Evolutionary conservation across 2,888 invertebrate species (phyloP).

Genomic region (Schizotus pectinicornis): DNA sequence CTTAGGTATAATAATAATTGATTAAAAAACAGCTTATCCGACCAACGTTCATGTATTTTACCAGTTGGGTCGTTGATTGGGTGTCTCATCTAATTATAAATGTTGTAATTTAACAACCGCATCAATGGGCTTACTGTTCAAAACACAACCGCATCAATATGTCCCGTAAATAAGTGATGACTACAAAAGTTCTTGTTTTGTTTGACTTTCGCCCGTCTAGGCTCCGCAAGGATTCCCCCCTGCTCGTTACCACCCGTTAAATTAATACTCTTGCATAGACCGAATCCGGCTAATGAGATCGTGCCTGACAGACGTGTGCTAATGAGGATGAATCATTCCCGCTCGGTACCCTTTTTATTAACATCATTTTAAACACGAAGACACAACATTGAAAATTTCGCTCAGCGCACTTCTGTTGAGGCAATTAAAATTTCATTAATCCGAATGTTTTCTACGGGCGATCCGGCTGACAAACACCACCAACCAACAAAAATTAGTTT

Average conservation of each 20-base stretch:
- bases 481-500: slow-evolving; percentile 25
- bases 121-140: not conserved
- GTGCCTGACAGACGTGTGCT: slow-evolving; percentile 11
- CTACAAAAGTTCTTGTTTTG: slow-evolving; percentile 13
- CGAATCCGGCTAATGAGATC: slow-evolving; percentile 18
- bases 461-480: slow-evolving; percentile 25
- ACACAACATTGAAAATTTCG: slow-evolving; percentile 4
- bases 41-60: too few relatives aligned
- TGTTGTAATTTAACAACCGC: too few relatives aligned
- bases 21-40: too few relatives aligned
- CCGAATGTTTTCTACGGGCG: not conserved
- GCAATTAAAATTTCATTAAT: slow-evolving; percentile 24
- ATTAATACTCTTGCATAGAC: slow-evolving; percentile 14
- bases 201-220: slow-evolving; percentile 2
- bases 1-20: too few relatives aligned
- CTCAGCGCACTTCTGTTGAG: slow-evolving; percentile 14
- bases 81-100: too few relatives aligned
- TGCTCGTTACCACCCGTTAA: slow-evolving; percentile 6
- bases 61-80: too few relatives aligned
- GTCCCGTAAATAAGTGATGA: slow-evolving; percentile 12
- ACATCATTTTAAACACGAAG: slow-evolving; percentile 15
- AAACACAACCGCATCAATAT: slow-evolving; percentile 3
- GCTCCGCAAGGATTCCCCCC: not conserved
- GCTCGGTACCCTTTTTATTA: slow-evolving; percentile 6
- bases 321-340: slow-evolving; percentile 21